phyloP scores from a whole-genome alignment of 2,888 invertebrate species.

The Hydropsyche betteni region DNA sequence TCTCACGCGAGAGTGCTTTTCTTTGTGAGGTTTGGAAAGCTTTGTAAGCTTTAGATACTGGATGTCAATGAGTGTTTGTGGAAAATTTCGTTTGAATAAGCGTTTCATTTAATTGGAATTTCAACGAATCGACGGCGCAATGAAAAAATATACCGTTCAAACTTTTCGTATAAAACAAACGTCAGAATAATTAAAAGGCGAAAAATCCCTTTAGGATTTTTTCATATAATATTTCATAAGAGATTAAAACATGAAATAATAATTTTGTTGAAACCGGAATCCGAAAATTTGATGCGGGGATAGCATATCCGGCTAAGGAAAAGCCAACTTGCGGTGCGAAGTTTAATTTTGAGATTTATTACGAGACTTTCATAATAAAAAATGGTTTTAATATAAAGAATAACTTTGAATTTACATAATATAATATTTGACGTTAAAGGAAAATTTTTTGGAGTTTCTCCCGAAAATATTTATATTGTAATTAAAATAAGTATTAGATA shows the following conservation, averaged over 20 bases:
- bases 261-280: slow-evolving; percentile 9
- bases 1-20: slow-evolving; percentile 17
- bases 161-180: background rate
- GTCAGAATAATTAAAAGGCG: too few species aligned
- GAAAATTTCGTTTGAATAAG: background rate
- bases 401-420: background rate
- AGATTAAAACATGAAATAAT: slow-evolving; percentile 10
- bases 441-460: too few species aligned
- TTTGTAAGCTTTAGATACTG: background rate
- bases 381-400: slow-evolving; percentile 13
- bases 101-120: background rate
- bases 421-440: too few species aligned
- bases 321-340: background rate
- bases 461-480: too few species aligned
- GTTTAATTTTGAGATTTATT: slow-evolving; percentile 23
- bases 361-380: slow-evolving; percentile 12
- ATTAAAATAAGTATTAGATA: too few species aligned
- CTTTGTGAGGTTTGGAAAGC: slow-evolving; percentile 8
- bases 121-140: background rate
- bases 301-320: slow-evolving; percentile 3
- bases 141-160: background rate
- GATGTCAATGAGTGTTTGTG: slow-evolving; percentile 12
- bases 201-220: background rate
- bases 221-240: background rate
- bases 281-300: slow-evolving; percentile 13